phyloP scores from a whole-genome alignment of 2,113 vertebrate genomes.

The Lepisosteus osseus region DNA sequence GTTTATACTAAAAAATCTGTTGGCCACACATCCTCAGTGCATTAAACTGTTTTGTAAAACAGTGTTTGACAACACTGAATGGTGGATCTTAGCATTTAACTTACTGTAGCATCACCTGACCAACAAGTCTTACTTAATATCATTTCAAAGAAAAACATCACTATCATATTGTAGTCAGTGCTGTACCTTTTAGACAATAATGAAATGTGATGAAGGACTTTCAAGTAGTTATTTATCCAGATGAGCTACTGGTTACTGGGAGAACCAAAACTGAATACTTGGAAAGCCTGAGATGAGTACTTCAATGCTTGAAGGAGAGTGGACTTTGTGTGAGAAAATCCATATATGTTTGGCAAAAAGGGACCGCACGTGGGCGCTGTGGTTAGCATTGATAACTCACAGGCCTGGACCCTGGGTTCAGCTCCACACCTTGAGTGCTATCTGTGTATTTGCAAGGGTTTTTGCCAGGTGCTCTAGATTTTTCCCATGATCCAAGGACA shows the following conservation, averaged over 20 bases:
- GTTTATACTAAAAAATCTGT: neutral
- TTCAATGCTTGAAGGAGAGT: neutral
- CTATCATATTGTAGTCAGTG: constrained; percentile 15
- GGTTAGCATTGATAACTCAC: too few relatives aligned
- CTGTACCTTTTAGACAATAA: constrained; percentile 17
- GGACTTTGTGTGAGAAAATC: neutral
- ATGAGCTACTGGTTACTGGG: too few relatives aligned
- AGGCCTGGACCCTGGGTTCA: too few relatives aligned
- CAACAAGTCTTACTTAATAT: constrained; percentile 13
- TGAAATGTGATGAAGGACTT: constrained; percentile 16
- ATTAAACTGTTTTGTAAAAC: neutral
- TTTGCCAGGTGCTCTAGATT: too few relatives aligned
- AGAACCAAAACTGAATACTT: constrained; percentile 5
- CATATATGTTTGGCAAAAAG: neutral
- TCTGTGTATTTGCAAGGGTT: too few relatives aligned
- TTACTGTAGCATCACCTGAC: neutral
- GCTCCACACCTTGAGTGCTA: too few relatives aligned
- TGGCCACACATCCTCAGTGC: neutral
- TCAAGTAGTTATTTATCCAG: neutral
- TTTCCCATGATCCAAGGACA: too few relatives aligned
- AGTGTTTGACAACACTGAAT: neutral
- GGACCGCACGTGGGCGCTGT: too few relatives aligned
- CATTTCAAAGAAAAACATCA: constrained; percentile 17
- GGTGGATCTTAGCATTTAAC: neutral
- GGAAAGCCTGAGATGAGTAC: neutral